A percentile compares a stretch with the other conserved stretches of the same genome.
Conservation (phyloP, 2,113 vertebrate species). For the Salvelinus sp. region DNA sequence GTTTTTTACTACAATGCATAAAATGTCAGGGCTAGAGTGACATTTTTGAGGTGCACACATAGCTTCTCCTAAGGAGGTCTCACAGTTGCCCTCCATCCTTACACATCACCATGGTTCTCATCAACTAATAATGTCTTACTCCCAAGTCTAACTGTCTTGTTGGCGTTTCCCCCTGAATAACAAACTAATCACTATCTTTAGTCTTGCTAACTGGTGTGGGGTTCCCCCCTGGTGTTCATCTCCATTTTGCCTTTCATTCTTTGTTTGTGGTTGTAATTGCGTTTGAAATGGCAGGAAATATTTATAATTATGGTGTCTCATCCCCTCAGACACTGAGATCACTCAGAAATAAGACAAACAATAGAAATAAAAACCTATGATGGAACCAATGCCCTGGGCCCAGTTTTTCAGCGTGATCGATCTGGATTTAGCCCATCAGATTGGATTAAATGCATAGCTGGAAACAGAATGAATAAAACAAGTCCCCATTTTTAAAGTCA, state of each 20-base stretch:
- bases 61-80: slow-evolving; percentile 52
- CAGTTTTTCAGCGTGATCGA: too few relatives aligned
- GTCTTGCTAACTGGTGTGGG: slow-evolving; percentile 41
- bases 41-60: slow-evolving; percentile 55
- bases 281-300: neutral
- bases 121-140: slow-evolving; percentile 41
- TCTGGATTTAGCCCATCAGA: too few relatives aligned
- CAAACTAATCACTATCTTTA: slow-evolving; percentile 49
- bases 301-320: slow-evolving; percentile 7
- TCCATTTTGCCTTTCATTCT: slow-evolving; percentile 29
- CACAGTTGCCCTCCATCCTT: slow-evolving; percentile 47
- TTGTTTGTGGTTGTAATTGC: neutral
- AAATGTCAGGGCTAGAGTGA: slow-evolving; percentile 65
- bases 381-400: too few relatives aligned
- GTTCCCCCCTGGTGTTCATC: slow-evolving; percentile 27
- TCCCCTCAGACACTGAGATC: neutral
- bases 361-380: too few relatives aligned
- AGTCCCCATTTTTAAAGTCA: too few relatives aligned
- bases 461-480: too few relatives aligned
- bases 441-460: too few relatives aligned
- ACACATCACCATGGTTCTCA: slow-evolving; percentile 46
- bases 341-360: neutral
- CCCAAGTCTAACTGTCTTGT: slow-evolving; percentile 16
- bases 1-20: slow-evolving; percentile 70
- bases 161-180: slow-evolving; percentile 45